Evolutionary conservation across 2,888 invertebrate genomes (phyloP), one percentile per base, ranked within the genome.

Genomic region (Hypomecis punctinalis): DNA sequence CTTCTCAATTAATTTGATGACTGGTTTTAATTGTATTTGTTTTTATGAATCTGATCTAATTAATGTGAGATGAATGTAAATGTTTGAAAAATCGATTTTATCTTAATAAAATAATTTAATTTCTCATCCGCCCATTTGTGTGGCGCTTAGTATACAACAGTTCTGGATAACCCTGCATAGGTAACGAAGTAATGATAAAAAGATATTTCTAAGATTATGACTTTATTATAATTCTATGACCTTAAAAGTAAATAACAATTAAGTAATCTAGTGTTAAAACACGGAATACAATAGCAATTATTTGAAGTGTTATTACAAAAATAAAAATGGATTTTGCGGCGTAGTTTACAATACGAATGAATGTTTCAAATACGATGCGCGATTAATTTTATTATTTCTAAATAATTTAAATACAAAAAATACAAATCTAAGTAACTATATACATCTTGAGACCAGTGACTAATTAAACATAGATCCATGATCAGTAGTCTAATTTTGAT

Each of bases 241-340:
- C 84, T 88, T 87, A 86, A 75, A 86, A 87, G 83, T 86, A 87
- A 86, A 84, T 87, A 86, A 87, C 88, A 88, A 60, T 23, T 64
- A 40, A 84, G 79, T 83, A 76, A 79, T 77, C 77, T 77, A 79
- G 74, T 68, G 72, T 75, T 76, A 75, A 77, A 78, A 78, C 40
- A 60, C 52, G 55, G 10, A 60, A 68, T 72, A 76, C 70, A 54
- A 72, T 42, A 57, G 56, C 40, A 40, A 60, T 61, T 69, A 60
- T 61, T 69, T 56, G 33, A 47, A 60, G 56, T 13, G 37, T 56
- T 56, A 55, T 37, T 56, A 56, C 56, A 56, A 56, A 56, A 56
- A 47, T 56, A 48, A 40, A 56, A 62, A 36, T 53, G 47, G 40
- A 43, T 42, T 36, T 55, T 52, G 37, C 39, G 37, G 37, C 37